Evolutionary conservation across 2,113 vertebrate genomes (phyloP), one percentile per base, ranked within the genome.

Genomic region (Ochotona princeps): DNA sequence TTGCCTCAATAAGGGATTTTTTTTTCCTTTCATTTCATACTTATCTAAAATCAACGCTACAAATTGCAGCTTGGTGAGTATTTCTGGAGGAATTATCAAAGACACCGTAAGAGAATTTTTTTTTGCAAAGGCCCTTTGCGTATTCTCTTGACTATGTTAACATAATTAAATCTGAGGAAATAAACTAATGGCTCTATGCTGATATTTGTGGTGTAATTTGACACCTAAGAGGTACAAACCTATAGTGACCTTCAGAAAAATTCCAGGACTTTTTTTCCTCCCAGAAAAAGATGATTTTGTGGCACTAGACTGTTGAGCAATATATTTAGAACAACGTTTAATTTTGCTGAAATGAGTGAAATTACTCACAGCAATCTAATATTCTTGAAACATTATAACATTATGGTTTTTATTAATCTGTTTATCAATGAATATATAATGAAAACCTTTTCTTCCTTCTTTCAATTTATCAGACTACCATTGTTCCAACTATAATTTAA

Each of bases 21-120:
- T 20, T 49, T 54, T 49, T 72, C 2, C 13, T 94, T 32, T 93
- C 47, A 88, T 1, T 23, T 60, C 12, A n/a, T 63, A 25, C 57
- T 38, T 81, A 65, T 54, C 44, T 93, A 65, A 93, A 87, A 87
- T 4, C 6, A 85, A 73, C 69, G 49, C 4, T 26, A 10, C 75
- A 92, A 81, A 12, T 70, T 78, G 14, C 20, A 35, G 6, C 30
- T 54, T 83, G 65, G 7, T 12, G 87, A 83, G 47, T 35, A 44
- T 60, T 80, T 87, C 32, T 84, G 38, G 67, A 90, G 73, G 13
- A 76, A 81, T 57, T 88, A 66, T 38, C 28, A 81, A 94, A 89
- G 20, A 49, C 44, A 70, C 60, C 1, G 1, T 80, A 74, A 89
- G 51, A 61, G 5, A 44, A 44, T 44, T 44, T 44, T 75, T 87